Conservation (phyloP, 37 sponge, comb jelly and placozoan genomes). For the Agelas oroides region DNA sequence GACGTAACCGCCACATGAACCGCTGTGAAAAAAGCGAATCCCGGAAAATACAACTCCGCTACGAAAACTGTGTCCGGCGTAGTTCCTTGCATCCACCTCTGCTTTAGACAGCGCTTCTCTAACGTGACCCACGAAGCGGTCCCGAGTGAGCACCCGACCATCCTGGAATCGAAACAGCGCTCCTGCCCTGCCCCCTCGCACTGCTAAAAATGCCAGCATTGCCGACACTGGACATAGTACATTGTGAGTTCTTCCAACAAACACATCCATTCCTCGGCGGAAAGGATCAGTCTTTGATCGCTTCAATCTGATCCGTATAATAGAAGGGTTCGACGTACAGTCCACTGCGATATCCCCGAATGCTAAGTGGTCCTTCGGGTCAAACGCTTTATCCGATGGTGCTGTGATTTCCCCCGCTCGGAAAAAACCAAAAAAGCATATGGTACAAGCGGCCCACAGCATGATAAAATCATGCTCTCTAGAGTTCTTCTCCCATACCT, state of each 20-base stretch:
- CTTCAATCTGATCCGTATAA: slow-evolving; percentile 19
- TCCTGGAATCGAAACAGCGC: slow-evolving; percentile 27
- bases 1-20: too few species aligned
- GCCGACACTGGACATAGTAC: slow-evolving; percentile 44
- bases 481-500: neutral
- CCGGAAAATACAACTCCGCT: too few species aligned
- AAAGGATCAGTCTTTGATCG: slow-evolving; percentile 64
- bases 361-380: neutral
- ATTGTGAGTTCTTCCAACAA: slow-evolving; percentile 25
- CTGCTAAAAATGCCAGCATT: slow-evolving; percentile 26
- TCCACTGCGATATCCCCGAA: slow-evolving; percentile 32
- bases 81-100: neutral
- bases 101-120: neutral
- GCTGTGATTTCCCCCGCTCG: slow-evolving; percentile 44
- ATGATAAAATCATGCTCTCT: neutral
- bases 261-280: slow-evolving; percentile 20
- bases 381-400: slow-evolving; percentile 17
- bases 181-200: slow-evolving; percentile 17
- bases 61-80: neutral
- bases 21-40: too few species aligned
- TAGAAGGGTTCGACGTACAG: neutral
- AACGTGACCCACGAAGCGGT: slow-evolving; percentile 20
- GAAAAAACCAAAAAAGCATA: slow-evolving; percentile 54
- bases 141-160: slow-evolving; percentile 26
- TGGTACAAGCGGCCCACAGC: slow-evolving; percentile 51